phyloP scores from a whole-genome alignment of 64 coral and sea anemone species.

The Montipora foliosa region DNA sequence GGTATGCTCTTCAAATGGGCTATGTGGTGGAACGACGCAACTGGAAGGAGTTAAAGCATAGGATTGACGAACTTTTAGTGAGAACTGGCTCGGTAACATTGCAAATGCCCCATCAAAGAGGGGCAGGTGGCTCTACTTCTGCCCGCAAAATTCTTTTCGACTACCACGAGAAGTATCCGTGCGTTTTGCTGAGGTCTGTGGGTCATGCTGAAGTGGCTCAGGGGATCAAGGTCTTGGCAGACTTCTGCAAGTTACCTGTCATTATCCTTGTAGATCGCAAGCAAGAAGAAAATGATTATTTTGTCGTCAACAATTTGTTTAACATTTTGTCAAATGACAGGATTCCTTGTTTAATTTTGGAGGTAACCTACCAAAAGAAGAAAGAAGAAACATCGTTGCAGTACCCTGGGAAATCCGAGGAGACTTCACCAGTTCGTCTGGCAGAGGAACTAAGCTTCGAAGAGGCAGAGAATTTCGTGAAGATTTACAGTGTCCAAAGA shows the following conservation, averaged over 20 bases:
- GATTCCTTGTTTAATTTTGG: conserved; percentile 60
- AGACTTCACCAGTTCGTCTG: conserved; percentile 29
- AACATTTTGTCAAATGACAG: conserved; percentile 66
- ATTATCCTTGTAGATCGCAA: conserved; percentile 60
- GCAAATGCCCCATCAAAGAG: conserved; percentile 54
- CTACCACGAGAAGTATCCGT: conserved; percentile 58
- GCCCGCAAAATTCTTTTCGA: conserved; percentile 66
- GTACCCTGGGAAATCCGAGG: neutral
- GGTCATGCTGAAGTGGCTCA: conserved; percentile 24
- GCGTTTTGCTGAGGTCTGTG: conserved; percentile 62
- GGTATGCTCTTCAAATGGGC: conserved; percentile 71
- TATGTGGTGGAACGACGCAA: conserved; percentile 67
- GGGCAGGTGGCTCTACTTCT: conserved; percentile 82
- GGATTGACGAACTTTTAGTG: conserved; percentile 22
- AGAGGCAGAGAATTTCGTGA: conserved; percentile 27
- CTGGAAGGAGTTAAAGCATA: conserved; percentile 29
- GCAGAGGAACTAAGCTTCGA: neutral
- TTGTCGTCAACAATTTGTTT: conserved; percentile 49
- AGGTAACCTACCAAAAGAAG: conserved; percentile 39
- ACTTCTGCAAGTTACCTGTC: conserved; percentile 65
- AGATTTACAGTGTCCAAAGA: conserved; percentile 63
- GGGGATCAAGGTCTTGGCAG: conserved; percentile 61
- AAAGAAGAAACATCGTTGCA: neutral
- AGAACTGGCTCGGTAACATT: conserved; percentile 49
- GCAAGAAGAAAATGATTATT: conserved; percentile 23